Conservation (phyloP, 2,113 vertebrate species). For the Pao palembangensis region DNA sequence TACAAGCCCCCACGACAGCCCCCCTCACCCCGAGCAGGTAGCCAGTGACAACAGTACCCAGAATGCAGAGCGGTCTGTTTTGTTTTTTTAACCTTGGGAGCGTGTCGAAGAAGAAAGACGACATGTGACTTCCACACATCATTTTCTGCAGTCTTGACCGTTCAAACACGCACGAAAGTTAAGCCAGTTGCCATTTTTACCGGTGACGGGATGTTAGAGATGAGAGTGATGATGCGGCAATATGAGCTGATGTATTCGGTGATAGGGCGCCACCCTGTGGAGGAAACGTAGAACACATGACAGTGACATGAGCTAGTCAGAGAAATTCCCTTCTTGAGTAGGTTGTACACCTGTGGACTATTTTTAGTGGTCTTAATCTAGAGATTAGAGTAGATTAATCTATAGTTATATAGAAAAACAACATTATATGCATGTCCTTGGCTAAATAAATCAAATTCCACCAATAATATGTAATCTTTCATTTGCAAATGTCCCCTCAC, state of each 20-base stretch:
- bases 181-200: not conserved
- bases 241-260: conserved; percentile 1
- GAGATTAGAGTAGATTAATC: too few species aligned
- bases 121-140: not conserved
- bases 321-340: not conserved
- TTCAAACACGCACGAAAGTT: conserved; percentile 6
- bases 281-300: not conserved
- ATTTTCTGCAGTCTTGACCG: conserved; percentile 16
- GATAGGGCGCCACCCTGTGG: conserved; percentile 53
- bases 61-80: not conserved
- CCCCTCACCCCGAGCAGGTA: not conserved
- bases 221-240: conserved; percentile 2
- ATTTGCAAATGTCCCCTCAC: not conserved
- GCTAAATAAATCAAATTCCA: too few species aligned
- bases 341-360: conserved; percentile 21
- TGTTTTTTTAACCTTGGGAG: not conserved
- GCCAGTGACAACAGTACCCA: not conserved
- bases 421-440: too few species aligned
- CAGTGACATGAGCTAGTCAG: not conserved
- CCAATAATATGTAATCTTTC: not conserved
- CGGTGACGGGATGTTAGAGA: not conserved
- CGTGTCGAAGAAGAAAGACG: not conserved
- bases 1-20: conserved; percentile 19
- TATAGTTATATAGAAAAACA: not conserved
- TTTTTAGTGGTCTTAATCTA: not conserved